Conservation (phyloP, 2,797 vertebrate genomes). For the Astyanax mexicanus region DNA sequence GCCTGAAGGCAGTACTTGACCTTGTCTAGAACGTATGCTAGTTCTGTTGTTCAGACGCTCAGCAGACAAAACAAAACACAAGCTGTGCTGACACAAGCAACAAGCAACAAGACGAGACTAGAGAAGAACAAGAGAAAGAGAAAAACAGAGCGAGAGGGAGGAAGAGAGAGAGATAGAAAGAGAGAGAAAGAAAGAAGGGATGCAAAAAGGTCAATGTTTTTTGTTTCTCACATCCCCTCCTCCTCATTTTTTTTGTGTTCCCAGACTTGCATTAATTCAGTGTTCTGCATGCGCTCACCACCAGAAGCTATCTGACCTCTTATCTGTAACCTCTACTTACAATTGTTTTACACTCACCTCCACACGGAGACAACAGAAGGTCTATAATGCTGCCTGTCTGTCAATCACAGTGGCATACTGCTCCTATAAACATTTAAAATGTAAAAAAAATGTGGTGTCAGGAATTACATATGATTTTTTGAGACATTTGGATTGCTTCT, state of each 20-base stretch:
- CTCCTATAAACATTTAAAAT: too few species aligned
- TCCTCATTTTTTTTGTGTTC: constrained; percentile 4
- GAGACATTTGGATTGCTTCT: too few species aligned
- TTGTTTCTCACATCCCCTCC: neutral
- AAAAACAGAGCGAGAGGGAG: neutral
- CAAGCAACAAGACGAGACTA: too few species aligned
- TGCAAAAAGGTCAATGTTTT: constrained; percentile 22
- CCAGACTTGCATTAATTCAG: constrained; percentile 23
- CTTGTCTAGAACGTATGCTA: neutral
- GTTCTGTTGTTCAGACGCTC: neutral
- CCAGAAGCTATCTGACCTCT: constrained; percentile 30
- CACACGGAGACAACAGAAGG: neutral
- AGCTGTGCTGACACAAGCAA: too few species aligned
- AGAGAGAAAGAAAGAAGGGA: neutral
- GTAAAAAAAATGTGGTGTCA: too few species aligned
- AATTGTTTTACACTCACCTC: constrained; percentile 10
- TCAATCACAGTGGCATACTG: neutral
- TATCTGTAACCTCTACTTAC: constrained; percentile 3
- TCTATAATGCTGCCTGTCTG: neutral
- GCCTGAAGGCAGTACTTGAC: neutral
- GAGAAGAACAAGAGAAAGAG: neutral
- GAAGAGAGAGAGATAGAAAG: neutral
- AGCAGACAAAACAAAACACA: too few species aligned
- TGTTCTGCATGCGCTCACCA: constrained; percentile 13
- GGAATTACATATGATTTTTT: too few species aligned